A percentile compares a stretch with the other conserved stretches of the same genome.
Evolutionary conservation across 2,888 invertebrate genomes (phyloP).

Genomic region (Dinocampus coccinellae): DNA sequence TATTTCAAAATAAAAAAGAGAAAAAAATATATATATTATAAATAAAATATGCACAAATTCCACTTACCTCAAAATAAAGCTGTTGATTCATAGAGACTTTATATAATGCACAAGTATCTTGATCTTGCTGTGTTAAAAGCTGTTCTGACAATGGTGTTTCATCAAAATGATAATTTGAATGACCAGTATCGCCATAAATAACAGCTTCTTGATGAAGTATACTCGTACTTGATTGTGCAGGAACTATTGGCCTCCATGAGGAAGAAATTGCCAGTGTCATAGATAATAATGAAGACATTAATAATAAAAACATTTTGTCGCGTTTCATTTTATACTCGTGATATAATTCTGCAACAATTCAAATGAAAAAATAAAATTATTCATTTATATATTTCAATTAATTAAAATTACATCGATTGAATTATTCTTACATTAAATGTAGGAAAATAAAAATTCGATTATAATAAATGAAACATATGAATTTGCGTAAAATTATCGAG

Average conservation of each 20-base stretch:
- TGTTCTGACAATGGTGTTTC: constrained; percentile 45
- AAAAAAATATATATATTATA: background rate
- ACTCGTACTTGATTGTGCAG: constrained; percentile 48
- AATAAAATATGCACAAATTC: background rate
- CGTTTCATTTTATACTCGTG: constrained; percentile 35
- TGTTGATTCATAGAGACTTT: constrained; percentile 80
- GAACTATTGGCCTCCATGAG: constrained; percentile 59
- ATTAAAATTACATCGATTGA: too few relatives aligned
- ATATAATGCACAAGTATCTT: constrained; percentile 77
- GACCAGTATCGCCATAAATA: constrained; percentile 47
- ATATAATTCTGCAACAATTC: background rate
- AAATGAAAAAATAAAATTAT: background rate
- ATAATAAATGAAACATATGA: background rate
- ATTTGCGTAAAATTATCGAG: background rate
- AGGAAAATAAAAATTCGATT: background rate
- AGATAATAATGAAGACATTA: constrained; percentile 43
- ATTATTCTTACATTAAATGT: too few relatives aligned
- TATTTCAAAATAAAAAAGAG: background rate
- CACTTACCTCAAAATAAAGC: constrained; percentile 71
- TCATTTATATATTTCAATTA: background rate
- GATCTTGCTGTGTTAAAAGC: constrained; percentile 52
- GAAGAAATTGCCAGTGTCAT: constrained; percentile 50
- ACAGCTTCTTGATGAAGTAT: constrained; percentile 56
- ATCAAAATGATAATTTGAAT: constrained; percentile 47
- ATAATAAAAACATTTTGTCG: constrained; percentile 35